phyloP scores from a whole-genome alignment of 2,113 vertebrate genomes.

The Lucifuga dentata region DNA sequence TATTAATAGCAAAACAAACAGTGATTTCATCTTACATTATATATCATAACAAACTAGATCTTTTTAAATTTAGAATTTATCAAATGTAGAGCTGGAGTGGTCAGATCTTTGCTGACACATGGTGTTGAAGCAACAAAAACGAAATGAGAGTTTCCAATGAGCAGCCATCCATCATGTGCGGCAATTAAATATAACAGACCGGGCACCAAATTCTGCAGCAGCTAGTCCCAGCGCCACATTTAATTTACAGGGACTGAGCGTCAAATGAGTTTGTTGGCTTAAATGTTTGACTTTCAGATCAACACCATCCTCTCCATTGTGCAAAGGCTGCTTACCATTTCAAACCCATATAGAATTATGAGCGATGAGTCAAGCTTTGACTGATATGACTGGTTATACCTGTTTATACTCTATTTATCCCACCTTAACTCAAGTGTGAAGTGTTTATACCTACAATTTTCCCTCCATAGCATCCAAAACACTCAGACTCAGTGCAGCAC shows the following conservation, averaged over 20 bases:
- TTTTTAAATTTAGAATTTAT: conserved; percentile 29
- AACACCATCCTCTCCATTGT: conserved; percentile 49
- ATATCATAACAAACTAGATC: conserved; percentile 30
- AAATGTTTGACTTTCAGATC: conserved; percentile 69
- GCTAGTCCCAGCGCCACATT: background rate
- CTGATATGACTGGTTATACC: conserved; percentile 66
- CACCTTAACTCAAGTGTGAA: conserved; percentile 33
- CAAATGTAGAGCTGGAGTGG: conserved; percentile 11
- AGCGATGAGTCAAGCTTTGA: conserved; percentile 67
- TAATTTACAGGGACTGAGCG: conserved; percentile 34
- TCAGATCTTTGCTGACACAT: conserved; percentile 14
- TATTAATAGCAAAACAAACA: conserved; percentile 58
- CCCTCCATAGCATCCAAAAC: conserved; percentile 31
- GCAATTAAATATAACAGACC: conserved; percentile 16
- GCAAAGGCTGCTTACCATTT: conserved; percentile 32
- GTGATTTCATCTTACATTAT: conserved; percentile 51
- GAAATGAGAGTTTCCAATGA: conserved; percentile 32
- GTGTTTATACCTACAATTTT: conserved; percentile 44
- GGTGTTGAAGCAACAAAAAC: conserved; percentile 59
- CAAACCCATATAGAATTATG: conserved; percentile 60
- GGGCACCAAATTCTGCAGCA: background rate
- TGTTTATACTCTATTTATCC: conserved; percentile 71
- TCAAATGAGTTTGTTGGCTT: conserved; percentile 54
- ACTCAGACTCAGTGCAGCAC: conserved; percentile 16
- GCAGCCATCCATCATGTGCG: conserved; percentile 30